These are phyloP conservation scores for Andrena bucephala DNA, from an alignment of 2,888 invertebrate genomes.

Conservation along the genomic window DNA sequence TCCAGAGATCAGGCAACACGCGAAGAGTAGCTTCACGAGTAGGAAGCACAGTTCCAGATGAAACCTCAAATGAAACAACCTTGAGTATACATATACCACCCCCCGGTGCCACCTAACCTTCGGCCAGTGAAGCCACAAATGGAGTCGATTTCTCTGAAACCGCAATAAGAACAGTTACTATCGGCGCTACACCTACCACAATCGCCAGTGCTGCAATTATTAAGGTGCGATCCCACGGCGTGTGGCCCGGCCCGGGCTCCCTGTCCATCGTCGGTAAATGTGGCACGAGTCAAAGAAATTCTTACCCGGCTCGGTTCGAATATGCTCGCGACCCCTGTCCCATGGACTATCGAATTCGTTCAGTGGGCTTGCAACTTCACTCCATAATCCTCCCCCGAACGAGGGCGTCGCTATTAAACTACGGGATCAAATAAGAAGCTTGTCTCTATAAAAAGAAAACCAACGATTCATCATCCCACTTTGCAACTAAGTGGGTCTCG, in stretches of 20 bases:
- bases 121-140: conserved; percentile 38
- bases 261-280: too few species aligned
- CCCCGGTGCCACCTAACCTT: conserved; percentile 14
- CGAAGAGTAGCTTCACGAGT: neutral
- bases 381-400: neutral
- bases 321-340: too few species aligned
- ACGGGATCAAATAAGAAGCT: neutral
- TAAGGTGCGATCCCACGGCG: conserved; percentile 10
- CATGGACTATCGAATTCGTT: too few species aligned
- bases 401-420: neutral
- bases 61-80: conserved; percentile 36
- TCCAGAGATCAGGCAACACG: neutral
- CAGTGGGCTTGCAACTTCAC: neutral
- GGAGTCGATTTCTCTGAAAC: conserved; percentile 46
- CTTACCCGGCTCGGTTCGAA: too few species aligned
- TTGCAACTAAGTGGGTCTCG: neutral
- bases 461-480: neutral
- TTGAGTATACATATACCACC: neutral
- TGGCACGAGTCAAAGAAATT: too few species aligned
- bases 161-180: conserved; percentile 33
- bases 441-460: neutral
- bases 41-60: conserved; percentile 15
- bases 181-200: conserved; percentile 27
- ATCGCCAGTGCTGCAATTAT: conserved; percentile 24
- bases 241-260: too few species aligned